Base-by-base conservation (phyloP, 2,888 invertebrate species). In the Cataglyphis albicans region DNA sequence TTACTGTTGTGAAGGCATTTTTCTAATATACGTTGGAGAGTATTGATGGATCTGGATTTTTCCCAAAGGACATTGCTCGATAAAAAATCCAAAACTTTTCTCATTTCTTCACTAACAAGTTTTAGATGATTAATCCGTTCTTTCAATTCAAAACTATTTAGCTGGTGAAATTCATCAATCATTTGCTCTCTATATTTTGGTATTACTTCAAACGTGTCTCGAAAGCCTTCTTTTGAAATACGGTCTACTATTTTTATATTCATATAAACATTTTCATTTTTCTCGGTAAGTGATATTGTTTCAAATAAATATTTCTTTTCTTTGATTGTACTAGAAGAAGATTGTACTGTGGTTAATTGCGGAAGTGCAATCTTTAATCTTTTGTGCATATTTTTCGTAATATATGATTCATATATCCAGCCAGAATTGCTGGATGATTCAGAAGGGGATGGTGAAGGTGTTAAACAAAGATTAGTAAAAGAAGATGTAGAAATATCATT, bases 101-200 rank as follows among this genome's bases (percentile, higher is more conserved):
- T 63, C 70, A 91, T 91, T 29, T 89, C 89, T 15, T 84, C 73
- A 48, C 75, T 88, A 0, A 91, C 76, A 3, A 80, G 52, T 55
- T 87, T 86, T 21, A 93, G 57, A 84, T 93, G 91, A 0, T 88
- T 75, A 32, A 91, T 86, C 10, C 91, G 90, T 38, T 86, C 61
- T 25, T 87, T 83, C 67, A 93, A 57, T 48, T 90, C 88, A 0
- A 29, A 12, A 38, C 61, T 67, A 29, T 78, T 41, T 4, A 90
- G 55, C 21, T 89, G 76, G 0, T 82, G 70, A 21, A 91, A 86
- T 29, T 90, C 86, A 2, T 88, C 67, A 6, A 90, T n/a, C 90
- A 90, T 89, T 9, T 87, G 82, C 9, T 84, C 81, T 44, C 72
- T 86, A 32, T 83, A 83, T 38, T 87, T 89, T 7, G 68, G 57